Base-by-base conservation (phyloP, 1,140 invertebrate species). In the Aphaenogaster floridana region DNA sequence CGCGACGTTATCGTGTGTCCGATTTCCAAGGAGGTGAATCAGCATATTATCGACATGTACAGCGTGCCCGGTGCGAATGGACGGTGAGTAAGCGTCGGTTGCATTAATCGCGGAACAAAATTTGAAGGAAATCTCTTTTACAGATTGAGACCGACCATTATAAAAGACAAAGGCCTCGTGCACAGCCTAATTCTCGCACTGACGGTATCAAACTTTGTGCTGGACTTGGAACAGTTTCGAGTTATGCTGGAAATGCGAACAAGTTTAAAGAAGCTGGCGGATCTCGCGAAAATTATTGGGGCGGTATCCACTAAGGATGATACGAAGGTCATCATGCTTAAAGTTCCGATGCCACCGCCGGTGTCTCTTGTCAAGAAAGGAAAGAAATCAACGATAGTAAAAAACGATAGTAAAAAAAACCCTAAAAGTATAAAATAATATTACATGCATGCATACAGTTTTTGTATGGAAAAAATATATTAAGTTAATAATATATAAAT, bases 141-240 rank as follows among this genome's bases (percentile, higher is more conserved):
- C 77, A 96, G 96, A 89, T 86, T 79, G 76, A 92, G 96, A 17
- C 95, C 96, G 34, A 89, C 92, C 15, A 94, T 87, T 42, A 94
- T 96, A 86, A 94, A 93, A 80, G 96, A 96, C 76, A 96, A 96
- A 93, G 94, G 92, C 36, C 86, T 96, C 5, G 91, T 95, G 34
- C 96, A 96, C 61, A 95, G 94, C 39, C 89, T 96, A 42, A 94
- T 96, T 48, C 86, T 96, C 9, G 89, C 89, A 9, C 85, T 96
- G 63, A 92, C 94, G 6, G 92, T 94, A 42, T 92, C 87, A 17
- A 91, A 96, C 77, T 96, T 93, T 68, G 88, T 88, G 28, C 76
- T 96, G 4, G 88, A 96, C 89, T 86, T 96, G n/a, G 95, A 96
- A 80, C 48, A 88, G 4, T 93, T 96, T 52, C 81, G 92, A 8